phyloP scores from a whole-genome alignment of 2,113 vertebrate genomes.

The Gymnobelideus leadbeateri region DNA sequence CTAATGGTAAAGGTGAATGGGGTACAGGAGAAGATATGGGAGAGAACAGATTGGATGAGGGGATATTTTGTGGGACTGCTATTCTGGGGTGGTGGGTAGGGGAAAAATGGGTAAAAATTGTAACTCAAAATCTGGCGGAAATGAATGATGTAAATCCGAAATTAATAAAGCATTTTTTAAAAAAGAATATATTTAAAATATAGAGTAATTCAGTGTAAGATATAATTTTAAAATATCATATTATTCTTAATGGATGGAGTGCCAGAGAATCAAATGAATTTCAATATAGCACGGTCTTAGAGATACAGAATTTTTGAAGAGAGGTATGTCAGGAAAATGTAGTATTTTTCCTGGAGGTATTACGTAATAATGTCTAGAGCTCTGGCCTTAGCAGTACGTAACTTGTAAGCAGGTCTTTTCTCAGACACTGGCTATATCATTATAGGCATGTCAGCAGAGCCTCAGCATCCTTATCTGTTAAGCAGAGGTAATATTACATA shows the following conservation, averaged over 20 bases:
- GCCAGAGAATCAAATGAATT: background rate
- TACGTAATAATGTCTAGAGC: background rate
- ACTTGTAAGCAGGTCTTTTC: background rate
- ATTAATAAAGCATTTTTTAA: no score
- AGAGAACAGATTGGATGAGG: no score
- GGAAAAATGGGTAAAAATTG: no score
- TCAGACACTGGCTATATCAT: background rate
- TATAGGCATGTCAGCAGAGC: background rate
- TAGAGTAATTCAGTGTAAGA: background rate
- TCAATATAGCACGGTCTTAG: background rate
- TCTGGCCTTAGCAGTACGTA: background rate
- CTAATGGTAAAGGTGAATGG: no score
- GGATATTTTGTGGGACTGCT: no score
- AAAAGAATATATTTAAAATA: no score
- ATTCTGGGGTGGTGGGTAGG: no score
- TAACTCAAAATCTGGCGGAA: no score
- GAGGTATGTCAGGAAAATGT: conserved; percentile 26
- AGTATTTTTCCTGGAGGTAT: background rate
- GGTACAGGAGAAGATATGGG: no score
- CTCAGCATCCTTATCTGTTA: background rate
- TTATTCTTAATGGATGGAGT: background rate
- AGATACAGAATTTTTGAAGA: conserved; percentile 37
- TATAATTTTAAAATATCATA: conserved; percentile 2
- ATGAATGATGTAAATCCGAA: no score
- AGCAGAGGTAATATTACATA: background rate